These are phyloP conservation scores for Bombyx huttoni DNA, from an alignment of 2,888 invertebrate genomes.

Conservation along the genomic window DNA sequence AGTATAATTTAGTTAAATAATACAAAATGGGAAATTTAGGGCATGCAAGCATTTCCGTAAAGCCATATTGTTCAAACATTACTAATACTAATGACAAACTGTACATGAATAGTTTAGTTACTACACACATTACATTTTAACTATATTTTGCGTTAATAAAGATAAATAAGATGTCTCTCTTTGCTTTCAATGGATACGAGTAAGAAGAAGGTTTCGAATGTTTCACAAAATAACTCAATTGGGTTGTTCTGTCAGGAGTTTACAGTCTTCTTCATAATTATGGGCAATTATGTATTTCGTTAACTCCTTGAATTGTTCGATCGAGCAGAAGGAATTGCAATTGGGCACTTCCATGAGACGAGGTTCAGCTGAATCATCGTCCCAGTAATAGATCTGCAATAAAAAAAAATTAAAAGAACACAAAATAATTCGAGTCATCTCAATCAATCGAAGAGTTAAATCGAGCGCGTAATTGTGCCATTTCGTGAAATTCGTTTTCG, in stretches of 20 bases:
- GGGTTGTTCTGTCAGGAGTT: slow-evolving; percentile 15
- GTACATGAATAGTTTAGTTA: not conserved
- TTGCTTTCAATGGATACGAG: too few relatives aligned
- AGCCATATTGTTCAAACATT: not conserved
- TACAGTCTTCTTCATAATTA: slow-evolving; percentile 57
- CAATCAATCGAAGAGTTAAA: not conserved
- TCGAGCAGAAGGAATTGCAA: slow-evolving; percentile 64
- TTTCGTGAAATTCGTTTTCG: not conserved
- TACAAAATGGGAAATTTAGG: not conserved
- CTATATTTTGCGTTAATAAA: not conserved
- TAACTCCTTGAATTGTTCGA: slow-evolving; percentile 61
- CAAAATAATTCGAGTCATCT: slow-evolving; percentile 9
- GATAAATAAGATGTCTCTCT: not conserved
- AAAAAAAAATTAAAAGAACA: slow-evolving; percentile 9
- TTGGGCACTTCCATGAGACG: slow-evolving; percentile 66
- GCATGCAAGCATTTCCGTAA: not conserved
- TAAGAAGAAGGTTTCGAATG: not conserved
- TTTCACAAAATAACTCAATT: not conserved
- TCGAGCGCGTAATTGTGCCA: not conserved
- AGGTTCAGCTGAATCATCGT: slow-evolving; percentile 63
- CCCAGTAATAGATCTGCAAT: slow-evolving; percentile 65
- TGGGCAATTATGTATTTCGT: slow-evolving; percentile 56
- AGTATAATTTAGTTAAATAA: not conserved
- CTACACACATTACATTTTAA: not conserved
- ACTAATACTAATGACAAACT: not conserved